Conservation (phyloP, 2,113 vertebrate genomes). For the Takifugu flavidus region DNA sequence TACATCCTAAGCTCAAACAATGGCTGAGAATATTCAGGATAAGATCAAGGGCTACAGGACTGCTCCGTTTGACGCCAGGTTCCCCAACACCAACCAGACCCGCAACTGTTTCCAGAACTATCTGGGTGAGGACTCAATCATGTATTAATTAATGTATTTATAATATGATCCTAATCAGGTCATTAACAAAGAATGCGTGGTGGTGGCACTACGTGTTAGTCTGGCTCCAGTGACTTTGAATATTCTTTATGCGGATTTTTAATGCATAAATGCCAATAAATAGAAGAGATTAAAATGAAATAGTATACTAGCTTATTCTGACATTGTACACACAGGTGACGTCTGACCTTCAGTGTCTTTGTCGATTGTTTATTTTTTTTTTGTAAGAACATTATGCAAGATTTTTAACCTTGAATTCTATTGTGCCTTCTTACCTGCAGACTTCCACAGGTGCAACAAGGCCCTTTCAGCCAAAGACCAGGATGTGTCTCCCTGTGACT, state of each 20-base stretch:
- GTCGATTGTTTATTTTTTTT: background rate
- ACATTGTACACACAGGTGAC: background rate
- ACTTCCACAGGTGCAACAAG: constrained; percentile 82
- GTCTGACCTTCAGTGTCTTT: background rate
- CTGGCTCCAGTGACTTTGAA: background rate
- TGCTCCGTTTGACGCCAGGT: constrained; percentile 81
- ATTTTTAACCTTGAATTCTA: background rate
- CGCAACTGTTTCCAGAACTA: constrained; percentile 84
- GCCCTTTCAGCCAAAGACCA: constrained; percentile 69
- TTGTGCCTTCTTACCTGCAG: constrained; percentile 20
- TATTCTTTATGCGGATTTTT: too few relatives aligned
- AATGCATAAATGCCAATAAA: too few relatives aligned
- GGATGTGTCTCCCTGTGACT: constrained; percentile 70
- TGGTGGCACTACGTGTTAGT: background rate
- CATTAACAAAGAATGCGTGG: background rate
- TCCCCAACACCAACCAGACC: constrained; percentile 84
- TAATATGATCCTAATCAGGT: background rate
- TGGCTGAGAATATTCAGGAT: constrained; percentile 68
- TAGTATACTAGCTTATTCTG: too few relatives aligned
- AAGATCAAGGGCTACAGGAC: constrained; percentile 78
- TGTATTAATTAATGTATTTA: background rate
- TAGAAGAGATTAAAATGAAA: too few relatives aligned
- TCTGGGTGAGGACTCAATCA: constrained; percentile 64
- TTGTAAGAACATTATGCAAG: background rate
- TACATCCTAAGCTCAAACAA: constrained; percentile 23